A percentile compares a stretch with the other conserved stretches of the same genome.
Evolutionary conservation across 2,113 vertebrate genomes (phyloP).

Genomic region (Rutilus rutilus): DNA sequence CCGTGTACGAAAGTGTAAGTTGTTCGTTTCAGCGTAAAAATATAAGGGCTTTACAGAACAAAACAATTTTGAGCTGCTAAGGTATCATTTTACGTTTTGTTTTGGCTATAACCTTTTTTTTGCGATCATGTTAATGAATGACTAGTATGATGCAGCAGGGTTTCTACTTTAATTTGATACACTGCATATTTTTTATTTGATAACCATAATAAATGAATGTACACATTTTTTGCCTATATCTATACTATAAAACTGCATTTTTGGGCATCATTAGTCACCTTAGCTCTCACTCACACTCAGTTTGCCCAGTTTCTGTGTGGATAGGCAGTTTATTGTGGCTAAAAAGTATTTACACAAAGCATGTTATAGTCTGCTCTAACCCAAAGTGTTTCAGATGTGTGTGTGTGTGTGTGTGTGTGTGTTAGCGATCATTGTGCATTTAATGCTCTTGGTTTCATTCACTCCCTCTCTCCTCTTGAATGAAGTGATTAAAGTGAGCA

Average conservation of each 20-base stretch:
- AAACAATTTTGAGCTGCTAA: background rate
- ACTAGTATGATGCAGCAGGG: too few relatives aligned
- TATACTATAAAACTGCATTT: background rate
- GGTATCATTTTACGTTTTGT: background rate
- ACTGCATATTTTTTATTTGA: background rate
- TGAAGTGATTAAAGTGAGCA: constrained; percentile 50
- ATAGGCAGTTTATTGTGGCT: background rate
- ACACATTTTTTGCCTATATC: background rate
- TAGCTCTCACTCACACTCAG: background rate
- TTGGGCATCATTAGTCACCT: background rate
- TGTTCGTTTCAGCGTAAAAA: background rate
- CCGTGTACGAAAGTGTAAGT: background rate
- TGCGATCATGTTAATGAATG: background rate
- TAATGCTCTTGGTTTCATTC: constrained; percentile 52
- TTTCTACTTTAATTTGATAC: too few relatives aligned
- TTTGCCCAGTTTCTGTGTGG: background rate
- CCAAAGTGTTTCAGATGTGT: background rate
- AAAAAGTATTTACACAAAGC: constrained; percentile 8
- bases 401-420: constrained; percentile 3
- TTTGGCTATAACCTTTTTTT: background rate
- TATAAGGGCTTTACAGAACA: background rate
- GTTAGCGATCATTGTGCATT: constrained; percentile 36
- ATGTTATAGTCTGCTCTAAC: background rate
- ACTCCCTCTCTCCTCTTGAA: constrained; percentile 43
- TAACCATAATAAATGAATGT: background rate